Base-by-base conservation (phyloP, 2,113 vertebrate species). In the Sterrhoptilus dennistouni region DNA sequence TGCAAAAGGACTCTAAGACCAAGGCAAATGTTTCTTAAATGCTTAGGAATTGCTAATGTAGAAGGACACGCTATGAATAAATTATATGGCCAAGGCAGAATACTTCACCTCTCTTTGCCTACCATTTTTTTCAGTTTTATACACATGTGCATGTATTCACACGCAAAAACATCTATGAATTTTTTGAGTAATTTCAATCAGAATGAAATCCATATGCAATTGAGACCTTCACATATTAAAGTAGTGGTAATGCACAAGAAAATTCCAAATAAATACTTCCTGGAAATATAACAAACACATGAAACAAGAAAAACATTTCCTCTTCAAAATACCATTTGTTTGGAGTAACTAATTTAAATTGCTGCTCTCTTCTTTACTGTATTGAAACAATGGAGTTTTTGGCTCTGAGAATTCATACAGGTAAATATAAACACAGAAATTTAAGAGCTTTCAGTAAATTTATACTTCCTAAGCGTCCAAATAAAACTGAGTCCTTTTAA, bases 361-460 rank as follows among this genome's bases (percentile, higher is more conserved):
- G 7, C 11, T 0, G 0, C 5, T 66, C 49, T 79, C 9, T 53
- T 66, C 60, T 83, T 56, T 59, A 45, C 16, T 53, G 5, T 14
- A 36, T 19, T 9, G 24, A 53, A 71, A 5, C 8, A 44, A 38
- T 28, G 36, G 9, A 4, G 0, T 1, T 40, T 59, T 72, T 79
- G 12, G 4, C 14, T 83, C 45, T 68, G 24, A 38, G 38, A 59
- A 59, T 60, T 77, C 54, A 14, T 50, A n/a, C 18, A 61, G 1
- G 21, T 74, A 86, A 35, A 63, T 50, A 70, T 35, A 45, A 82
- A 28, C 7, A 52, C 3, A 69, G 3, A 5, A 76, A 71, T 57
- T 50, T 44, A 76, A 20, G 25, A 83, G 24, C 5, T 63, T 54
- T 23, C 49, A 57, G 9, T 70, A 89, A 66, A 66, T 79, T 49